phyloP scores from a whole-genome alignment of 2,888 invertebrate species.

The Rotaria sp. region DNA sequence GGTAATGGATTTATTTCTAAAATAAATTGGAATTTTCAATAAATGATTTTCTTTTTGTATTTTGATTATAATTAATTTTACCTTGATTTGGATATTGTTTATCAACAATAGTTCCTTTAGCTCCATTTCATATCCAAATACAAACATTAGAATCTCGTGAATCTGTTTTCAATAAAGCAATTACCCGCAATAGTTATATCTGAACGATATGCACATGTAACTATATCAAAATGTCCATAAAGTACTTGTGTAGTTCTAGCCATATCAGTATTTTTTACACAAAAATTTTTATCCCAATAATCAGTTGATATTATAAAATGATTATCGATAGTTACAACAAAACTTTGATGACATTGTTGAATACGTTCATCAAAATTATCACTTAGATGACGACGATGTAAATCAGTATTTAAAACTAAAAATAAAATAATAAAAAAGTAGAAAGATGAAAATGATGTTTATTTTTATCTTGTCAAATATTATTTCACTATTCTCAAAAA shows the following conservation, averaged over 20 bases:
- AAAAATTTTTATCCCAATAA: conserved; percentile 98
- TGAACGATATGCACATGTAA: conserved; percentile 66
- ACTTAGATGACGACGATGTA: conserved; percentile 74
- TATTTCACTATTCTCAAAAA: too few species aligned
- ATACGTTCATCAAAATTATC: conserved; percentile 96
- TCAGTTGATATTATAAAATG: conserved; percentile 91
- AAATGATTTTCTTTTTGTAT: conserved; percentile 89
- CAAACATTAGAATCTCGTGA: conserved; percentile 95
- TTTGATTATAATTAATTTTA: conserved; percentile 66
- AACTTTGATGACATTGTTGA: conserved; percentile 71
- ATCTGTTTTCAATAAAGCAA: conserved; percentile 93
- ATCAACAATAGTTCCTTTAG: conserved; percentile 35
- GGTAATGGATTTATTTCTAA: conserved; percentile 69
- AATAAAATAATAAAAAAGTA: neutral
- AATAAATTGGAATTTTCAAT: too few species aligned
- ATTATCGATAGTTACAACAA: conserved; percentile 94
- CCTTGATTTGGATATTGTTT: conserved; percentile 58
- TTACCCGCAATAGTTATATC: conserved; percentile 36
- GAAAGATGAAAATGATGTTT: too few species aligned
- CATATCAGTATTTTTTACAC: conserved; percentile 90
- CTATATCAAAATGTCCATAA: conserved; percentile 96
- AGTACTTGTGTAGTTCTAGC: conserved; percentile 78
- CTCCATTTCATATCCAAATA: conserved; percentile 91
- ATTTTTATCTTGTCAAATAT: too few species aligned
- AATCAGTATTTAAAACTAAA: conserved; percentile 32